Evolutionary conservation across 2,113 vertebrate genomes (phyloP), one percentile per base, ranked within the genome.

Genomic region (Chionodraco myersi): DNA sequence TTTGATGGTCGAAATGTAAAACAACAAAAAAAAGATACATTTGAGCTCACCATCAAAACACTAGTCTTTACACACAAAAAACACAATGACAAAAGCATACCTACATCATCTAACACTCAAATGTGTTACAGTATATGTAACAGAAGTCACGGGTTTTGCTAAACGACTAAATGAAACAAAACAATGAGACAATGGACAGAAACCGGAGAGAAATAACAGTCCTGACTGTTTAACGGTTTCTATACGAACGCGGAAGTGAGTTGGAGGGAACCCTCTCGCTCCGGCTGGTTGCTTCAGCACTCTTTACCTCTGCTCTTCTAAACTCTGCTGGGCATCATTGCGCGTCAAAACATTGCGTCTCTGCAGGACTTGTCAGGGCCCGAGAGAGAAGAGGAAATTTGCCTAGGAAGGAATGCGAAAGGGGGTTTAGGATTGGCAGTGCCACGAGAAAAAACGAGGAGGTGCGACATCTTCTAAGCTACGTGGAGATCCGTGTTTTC

Each of bases 331-430:
- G 72, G 91, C 86, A 85, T 80, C 79, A 72, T 72, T 88, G 89
- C 89, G 88, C 89, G 87, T 90, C 91, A 92, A 93, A 95, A 93
- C 93, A 93, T 91, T 92, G 88, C 92, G 93, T 93, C 91, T 93
- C 84, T 88, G 82, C 90, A 90, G 69, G 88, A 90, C 75, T 83
- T 83, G 15, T 49, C 86, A 83, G 84, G 64, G 77, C 77, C 58
- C 44, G 68, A 79, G 79, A 90, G 85, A 75, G 57, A 23, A 72
- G 63, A 90, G 61, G 82, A 86, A 52, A 72, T 84, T 88, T 66
- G 59, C 60, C 59, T 53, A 21, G 78, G 73, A 70, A 83, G 82
- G 84, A 90, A 91, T 84, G 86, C 88, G 23, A 90, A 77, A 77
- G 57, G 67, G 75, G 26, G 7, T 78, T 86, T 89, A 88, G 86